phyloP scores from a whole-genome alignment of 2,888 invertebrate species.

The Ypsolopha sequella region DNA sequence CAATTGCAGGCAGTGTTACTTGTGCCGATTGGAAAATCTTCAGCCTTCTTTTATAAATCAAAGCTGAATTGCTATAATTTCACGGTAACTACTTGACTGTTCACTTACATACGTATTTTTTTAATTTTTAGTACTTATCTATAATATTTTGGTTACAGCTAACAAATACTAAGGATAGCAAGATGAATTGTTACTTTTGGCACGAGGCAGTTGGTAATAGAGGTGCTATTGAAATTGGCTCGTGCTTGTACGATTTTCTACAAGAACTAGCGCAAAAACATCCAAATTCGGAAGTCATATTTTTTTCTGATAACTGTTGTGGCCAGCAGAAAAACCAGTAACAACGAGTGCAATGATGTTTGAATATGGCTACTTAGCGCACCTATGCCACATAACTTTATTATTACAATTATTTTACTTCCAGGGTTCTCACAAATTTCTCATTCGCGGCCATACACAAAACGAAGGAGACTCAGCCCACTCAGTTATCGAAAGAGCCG shows the following conservation, averaged over 20 bases:
- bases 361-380: slow-evolving; percentile 4
- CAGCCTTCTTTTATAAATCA: too few species aligned
- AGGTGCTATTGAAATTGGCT: slow-evolving; percentile 7
- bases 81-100: too few species aligned
- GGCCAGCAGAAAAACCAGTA: slow-evolving; percentile 9
- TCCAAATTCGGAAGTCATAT: slow-evolving; percentile 5
- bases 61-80: too few species aligned
- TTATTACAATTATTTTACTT: too few species aligned
- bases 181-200: slow-evolving; percentile 6
- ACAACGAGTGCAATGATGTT: too few species aligned
- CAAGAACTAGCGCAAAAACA: slow-evolving; percentile 11
- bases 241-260: slow-evolving; percentile 8
- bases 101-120: too few species aligned
- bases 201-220: slow-evolving; percentile 6
- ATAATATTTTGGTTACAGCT: too few species aligned
- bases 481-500: slow-evolving; percentile 13
- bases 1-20: too few species aligned
- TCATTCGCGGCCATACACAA: slow-evolving; percentile 9
- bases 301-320: slow-evolving; percentile 9
- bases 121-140: too few species aligned
- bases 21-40: too few species aligned
- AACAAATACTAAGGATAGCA: slow-evolving; percentile 3
- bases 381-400: slow-evolving; percentile 5
- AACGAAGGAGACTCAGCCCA: slow-evolving; percentile 13
- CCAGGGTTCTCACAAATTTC: slow-evolving; percentile 4